Conservation (phyloP, 2,797 vertebrate species). For the Apogon hyalosoma region DNA sequence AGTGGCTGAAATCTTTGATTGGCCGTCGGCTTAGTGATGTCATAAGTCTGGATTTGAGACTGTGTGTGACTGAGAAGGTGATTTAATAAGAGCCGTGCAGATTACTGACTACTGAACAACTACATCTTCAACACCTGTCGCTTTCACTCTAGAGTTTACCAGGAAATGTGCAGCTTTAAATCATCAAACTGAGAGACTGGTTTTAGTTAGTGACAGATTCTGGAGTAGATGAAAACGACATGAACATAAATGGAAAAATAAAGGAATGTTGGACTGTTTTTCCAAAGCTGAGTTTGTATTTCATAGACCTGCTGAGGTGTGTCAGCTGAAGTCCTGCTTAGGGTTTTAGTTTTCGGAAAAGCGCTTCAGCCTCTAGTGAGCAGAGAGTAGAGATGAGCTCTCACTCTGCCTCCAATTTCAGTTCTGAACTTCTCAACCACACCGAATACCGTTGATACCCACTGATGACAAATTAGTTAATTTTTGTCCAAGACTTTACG, state of each 20-base stretch:
- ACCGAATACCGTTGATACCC: no score
- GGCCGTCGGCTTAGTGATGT: slow-evolving; percentile 33
- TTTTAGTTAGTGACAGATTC: no score
- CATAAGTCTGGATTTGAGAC: neutral
- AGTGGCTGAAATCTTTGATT: slow-evolving; percentile 59
- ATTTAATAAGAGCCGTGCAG: no score
- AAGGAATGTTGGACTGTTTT: rapidly evolving
- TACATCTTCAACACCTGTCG: neutral
- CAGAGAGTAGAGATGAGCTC: slow-evolving; percentile 15
- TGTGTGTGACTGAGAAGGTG: neutral
- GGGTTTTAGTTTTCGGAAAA: slow-evolving; percentile 32
- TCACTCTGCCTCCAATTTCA: slow-evolving; percentile 41
- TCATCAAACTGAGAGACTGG: no score
- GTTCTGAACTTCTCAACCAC: no score
- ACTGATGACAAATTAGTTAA: no score
- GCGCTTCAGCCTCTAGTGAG: slow-evolving; percentile 1
- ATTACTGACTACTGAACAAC: neutral
- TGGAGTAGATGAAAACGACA: neutral
- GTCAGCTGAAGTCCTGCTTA: slow-evolving; percentile 20
- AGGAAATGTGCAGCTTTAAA: no score
- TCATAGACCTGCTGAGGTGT: neutral
- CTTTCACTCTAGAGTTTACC: neutral
- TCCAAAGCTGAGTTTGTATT: neutral
- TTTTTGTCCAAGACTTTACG: no score
- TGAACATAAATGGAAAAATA: neutral